Conservation (phyloP, 2,888 invertebrate species). For the Andrena minutula region DNA sequence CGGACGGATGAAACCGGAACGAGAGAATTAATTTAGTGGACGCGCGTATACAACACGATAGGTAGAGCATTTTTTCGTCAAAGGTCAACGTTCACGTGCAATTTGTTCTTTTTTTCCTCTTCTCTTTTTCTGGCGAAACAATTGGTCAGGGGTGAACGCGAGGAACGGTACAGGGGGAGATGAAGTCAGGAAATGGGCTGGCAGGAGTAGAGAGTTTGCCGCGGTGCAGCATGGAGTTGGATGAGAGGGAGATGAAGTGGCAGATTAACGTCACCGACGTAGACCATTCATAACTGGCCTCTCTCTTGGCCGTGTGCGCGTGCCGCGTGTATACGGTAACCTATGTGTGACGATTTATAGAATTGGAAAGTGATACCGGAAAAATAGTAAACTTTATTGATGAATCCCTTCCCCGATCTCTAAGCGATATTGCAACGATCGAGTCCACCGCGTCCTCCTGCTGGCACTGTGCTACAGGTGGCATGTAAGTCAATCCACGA, state of each 20-base stretch:
- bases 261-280: slow-evolving; percentile 78
- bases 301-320: slow-evolving; percentile 53
- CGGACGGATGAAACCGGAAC: slow-evolving; percentile 64
- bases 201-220: slow-evolving; percentile 63
- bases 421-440: slow-evolving; percentile 74
- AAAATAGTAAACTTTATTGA: slow-evolving; percentile 77
- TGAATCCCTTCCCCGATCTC: slow-evolving; percentile 76
- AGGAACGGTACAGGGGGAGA: slow-evolving; percentile 5
- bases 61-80: slow-evolving; percentile 70
- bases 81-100: slow-evolving; percentile 49
- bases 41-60: slow-evolving; percentile 63
- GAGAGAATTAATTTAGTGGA: slow-evolving; percentile 72
- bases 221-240: slow-evolving; percentile 65
- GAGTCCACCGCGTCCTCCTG: slow-evolving; percentile 72
- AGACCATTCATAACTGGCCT: slow-evolving; percentile 76
- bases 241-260: slow-evolving; percentile 75
- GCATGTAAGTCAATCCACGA: slow-evolving; percentile 73
- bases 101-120: slow-evolving; percentile 28
- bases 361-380: slow-evolving; percentile 75
- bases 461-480: slow-evolving; percentile 71
- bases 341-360: slow-evolving; percentile 72
- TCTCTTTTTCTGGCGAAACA: slow-evolving; percentile 70
- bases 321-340: slow-evolving; percentile 45
- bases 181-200: slow-evolving; percentile 35
- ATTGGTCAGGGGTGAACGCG: slow-evolving; percentile 65